phyloP scores from a whole-genome alignment of 2,797 vertebrate species.

The Threskiornis aethiopicus region DNA sequence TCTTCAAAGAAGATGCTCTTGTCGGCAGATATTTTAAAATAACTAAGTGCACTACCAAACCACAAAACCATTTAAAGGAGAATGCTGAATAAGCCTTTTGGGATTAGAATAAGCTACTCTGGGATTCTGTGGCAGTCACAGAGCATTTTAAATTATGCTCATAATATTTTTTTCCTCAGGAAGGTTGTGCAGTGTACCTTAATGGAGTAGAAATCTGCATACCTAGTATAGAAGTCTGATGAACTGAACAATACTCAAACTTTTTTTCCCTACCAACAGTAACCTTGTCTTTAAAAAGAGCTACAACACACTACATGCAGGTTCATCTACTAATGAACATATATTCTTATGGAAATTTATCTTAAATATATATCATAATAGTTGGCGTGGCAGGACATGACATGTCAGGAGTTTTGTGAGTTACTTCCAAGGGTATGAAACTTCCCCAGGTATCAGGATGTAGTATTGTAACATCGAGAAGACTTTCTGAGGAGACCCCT shows the following conservation, averaged over 20 bases:
- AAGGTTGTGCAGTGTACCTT: background rate
- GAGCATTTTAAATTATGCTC: background rate
- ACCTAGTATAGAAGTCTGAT: background rate
- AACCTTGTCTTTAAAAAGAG: background rate
- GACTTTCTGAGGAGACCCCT: background rate
- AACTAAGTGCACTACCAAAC: background rate
- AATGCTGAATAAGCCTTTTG: background rate
- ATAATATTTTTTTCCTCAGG: background rate
- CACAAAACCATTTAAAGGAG: background rate
- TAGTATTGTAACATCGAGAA: background rate
- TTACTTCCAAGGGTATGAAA: background rate
- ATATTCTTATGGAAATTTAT: background rate
- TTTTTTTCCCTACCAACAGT: background rate
- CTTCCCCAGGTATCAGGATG: background rate
- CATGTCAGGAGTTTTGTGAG: background rate
- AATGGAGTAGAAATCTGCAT: background rate
- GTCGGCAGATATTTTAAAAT: background rate
- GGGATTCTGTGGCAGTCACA: background rate
- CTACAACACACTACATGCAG: background rate
- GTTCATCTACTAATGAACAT: background rate
- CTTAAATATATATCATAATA: background rate
- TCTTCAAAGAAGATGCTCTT: background rate
- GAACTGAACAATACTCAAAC: background rate
- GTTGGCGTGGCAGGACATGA: background rate
- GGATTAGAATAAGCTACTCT: background rate